These are phyloP conservation scores for Tadarida brasiliensis DNA, from an alignment of 2,797 vertebrate species.

Conservation along the genomic window DNA sequence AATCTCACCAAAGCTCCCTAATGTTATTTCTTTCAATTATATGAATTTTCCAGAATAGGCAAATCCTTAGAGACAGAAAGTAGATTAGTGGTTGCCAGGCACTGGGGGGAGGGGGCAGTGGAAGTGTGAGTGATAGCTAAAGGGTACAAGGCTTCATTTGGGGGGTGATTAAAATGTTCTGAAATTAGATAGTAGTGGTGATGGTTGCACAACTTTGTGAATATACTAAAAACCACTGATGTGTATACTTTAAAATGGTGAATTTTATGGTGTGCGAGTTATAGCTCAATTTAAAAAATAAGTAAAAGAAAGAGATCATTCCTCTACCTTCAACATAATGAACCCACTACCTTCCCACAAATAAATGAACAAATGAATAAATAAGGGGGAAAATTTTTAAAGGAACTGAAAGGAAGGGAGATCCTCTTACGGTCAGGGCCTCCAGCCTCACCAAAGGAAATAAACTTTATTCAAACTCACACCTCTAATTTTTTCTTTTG, in stretches of 20 bases:
- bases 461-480: not conserved
- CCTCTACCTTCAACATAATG: not conserved
- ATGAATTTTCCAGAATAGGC: not conserved
- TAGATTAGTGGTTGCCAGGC: not conserved
- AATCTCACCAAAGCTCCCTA: not conserved
- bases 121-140: not conserved
- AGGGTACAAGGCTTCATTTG: not conserved
- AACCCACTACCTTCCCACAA: not conserved
- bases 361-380: constrained; percentile 14
- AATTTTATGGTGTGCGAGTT: constrained; percentile 37
- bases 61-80: constrained; percentile 36
- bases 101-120: accelerated
- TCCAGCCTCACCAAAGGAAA: constrained; percentile 6
- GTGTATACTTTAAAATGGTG: constrained; percentile 1
- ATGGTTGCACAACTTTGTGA: not conserved
- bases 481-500: not conserved
- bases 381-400: not conserved
- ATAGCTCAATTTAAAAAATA: not conserved
- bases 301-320: constrained; percentile 29
- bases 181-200: constrained; percentile 32
- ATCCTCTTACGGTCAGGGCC: not conserved
- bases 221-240: not conserved
- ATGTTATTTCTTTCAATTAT: constrained; percentile 46
- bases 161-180: constrained; percentile 42
- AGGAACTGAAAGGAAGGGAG: constrained; percentile 22